Conservation (phyloP, 2,113 vertebrate genomes). For the Dromaius novaehollandiae region DNA sequence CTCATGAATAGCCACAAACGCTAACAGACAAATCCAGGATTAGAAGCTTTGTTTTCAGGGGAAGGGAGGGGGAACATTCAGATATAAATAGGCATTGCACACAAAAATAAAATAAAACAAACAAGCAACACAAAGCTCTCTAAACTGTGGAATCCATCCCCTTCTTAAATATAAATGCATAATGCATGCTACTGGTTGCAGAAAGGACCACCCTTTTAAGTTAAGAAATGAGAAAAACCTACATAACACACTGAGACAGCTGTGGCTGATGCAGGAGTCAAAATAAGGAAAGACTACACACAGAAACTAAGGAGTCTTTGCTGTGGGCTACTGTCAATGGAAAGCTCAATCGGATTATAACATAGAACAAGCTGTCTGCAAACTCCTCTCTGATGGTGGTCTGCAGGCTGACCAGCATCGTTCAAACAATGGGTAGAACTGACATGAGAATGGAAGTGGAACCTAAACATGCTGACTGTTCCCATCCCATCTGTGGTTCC, state of each 20-base stretch:
- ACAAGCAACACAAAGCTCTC: not conserved
- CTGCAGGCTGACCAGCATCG: not conserved
- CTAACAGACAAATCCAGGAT: not conserved
- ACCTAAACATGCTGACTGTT: not conserved
- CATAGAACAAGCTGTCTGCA: constrained; percentile 24
- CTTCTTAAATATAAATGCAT: not conserved
- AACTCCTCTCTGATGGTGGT: not conserved
- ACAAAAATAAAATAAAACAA: not conserved
- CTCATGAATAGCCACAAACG: not conserved
- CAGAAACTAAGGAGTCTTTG: not conserved
- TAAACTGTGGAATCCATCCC: not conserved
- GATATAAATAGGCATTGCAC: not conserved
- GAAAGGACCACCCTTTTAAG: not conserved
- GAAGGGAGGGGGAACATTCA: not conserved
- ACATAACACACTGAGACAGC: not conserved
- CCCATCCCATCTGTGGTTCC: not conserved
- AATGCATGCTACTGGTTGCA: not conserved
- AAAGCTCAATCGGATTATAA: not conserved
- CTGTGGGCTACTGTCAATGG: constrained; percentile 13
- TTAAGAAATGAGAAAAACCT: not conserved
- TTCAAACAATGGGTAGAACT: constrained; percentile 21
- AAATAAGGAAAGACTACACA: not conserved
- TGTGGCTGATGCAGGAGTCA: not conserved
- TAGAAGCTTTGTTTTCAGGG: not conserved
- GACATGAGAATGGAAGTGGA: constrained; percentile 1